phyloP scores from a whole-genome alignment of 2,888 invertebrate genomes.

The Antheraea yamamai region DNA sequence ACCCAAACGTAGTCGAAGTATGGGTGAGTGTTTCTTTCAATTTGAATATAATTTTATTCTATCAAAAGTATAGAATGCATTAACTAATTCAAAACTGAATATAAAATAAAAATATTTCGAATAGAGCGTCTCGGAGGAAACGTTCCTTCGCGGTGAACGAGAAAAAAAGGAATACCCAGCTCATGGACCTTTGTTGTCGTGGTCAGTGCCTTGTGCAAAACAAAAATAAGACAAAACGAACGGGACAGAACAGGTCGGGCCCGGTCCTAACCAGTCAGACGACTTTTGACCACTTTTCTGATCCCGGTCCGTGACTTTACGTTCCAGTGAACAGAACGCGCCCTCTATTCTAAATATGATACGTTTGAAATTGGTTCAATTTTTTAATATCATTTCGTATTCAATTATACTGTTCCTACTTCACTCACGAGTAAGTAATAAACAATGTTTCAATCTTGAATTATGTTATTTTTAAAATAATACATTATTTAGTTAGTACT shows the following conservation, averaged over 20 bases:
- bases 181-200: slow-evolving; percentile 78
- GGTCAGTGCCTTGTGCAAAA: slow-evolving; percentile 79
- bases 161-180: slow-evolving; percentile 59
- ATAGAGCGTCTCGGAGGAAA: slow-evolving; percentile 45
- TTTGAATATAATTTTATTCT: not conserved
- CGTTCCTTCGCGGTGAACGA: slow-evolving; percentile 47
- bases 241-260: slow-evolving; percentile 66
- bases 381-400: not conserved
- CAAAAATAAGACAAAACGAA: slow-evolving; percentile 77
- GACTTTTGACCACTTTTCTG: slow-evolving; percentile 64
- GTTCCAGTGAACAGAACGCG: slow-evolving; percentile 8
- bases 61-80: not conserved
- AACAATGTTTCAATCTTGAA: not conserved
- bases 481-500: too few relatives aligned
- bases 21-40: not conserved
- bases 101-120: slow-evolving; percentile 3
- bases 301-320: slow-evolving; percentile 40
- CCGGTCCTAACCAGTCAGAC: slow-evolving; percentile 66
- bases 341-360: slow-evolving; percentile 7
- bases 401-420: not conserved
- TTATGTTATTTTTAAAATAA: not conserved
- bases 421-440: not conserved
- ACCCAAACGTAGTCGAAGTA: too few relatives aligned
- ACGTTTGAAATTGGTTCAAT: slow-evolving; percentile 21
- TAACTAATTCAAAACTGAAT: not conserved